phyloP scores from a whole-genome alignment of 2,113 vertebrate genomes.

The Chionodraco myersi region DNA sequence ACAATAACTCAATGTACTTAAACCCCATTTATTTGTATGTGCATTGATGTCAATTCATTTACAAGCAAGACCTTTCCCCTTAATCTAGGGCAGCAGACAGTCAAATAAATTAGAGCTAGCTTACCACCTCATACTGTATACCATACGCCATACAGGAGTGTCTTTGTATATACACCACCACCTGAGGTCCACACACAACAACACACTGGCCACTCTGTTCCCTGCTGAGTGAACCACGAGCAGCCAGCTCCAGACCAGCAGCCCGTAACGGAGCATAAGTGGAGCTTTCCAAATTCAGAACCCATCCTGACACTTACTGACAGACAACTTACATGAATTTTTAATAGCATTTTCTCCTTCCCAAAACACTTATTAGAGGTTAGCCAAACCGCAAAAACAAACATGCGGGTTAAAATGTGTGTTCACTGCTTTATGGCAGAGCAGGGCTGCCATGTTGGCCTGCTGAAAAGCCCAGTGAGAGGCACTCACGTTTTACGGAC shows the following conservation, averaged over 20 bases:
- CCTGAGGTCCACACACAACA: slow-evolving; percentile 37
- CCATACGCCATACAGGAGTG: slow-evolving; percentile 50
- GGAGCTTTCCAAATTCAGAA: slow-evolving; percentile 41
- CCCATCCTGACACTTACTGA: slow-evolving; percentile 32
- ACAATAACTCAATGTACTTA: slow-evolving; percentile 6
- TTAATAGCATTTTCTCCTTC: slow-evolving; percentile 51
- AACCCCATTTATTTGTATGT: slow-evolving; percentile 37
- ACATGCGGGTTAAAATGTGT: slow-evolving; percentile 21
- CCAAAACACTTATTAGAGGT: slow-evolving; percentile 38
- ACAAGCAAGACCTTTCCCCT: not conserved
- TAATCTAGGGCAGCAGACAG: slow-evolving; percentile 18
- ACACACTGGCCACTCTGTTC: slow-evolving; percentile 66
- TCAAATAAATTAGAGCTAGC: slow-evolving; percentile 30
- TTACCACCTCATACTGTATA: slow-evolving; percentile 34
- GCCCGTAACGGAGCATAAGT: slow-evolving; percentile 14
- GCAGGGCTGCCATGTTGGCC: slow-evolving; percentile 37
- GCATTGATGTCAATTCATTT: not conserved
- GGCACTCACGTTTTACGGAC: slow-evolving; percentile 77
- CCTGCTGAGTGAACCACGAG: slow-evolving; percentile 52
- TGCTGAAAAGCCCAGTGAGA: slow-evolving; percentile 70
- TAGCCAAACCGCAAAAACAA: slow-evolving; percentile 14
- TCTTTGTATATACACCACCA: slow-evolving; percentile 58
- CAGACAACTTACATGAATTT: slow-evolving; percentile 51
- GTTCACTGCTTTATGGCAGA: slow-evolving; percentile 52
- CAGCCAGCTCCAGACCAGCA: slow-evolving; percentile 27